A percentile compares a stretch with the other conserved stretches of the same genome.
These are phyloP conservation scores for Andrena dorsata DNA, from an alignment of 2,888 invertebrate species.

Conservation along the genomic window DNA sequence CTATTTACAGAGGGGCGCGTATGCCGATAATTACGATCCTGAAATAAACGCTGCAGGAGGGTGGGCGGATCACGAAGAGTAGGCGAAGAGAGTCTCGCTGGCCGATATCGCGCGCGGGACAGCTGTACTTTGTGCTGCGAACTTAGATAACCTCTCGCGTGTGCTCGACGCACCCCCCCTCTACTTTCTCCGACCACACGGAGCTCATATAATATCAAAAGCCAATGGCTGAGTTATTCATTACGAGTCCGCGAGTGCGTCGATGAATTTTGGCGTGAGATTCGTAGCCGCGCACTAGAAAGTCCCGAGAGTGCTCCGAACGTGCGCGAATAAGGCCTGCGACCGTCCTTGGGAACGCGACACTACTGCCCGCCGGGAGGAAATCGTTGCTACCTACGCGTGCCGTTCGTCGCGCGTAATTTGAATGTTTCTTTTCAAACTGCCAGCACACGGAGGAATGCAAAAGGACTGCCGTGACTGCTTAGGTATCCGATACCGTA, in stretches of 20 bases:
- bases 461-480: conserved; percentile 92
- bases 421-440: conserved; percentile 74
- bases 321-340: not conserved
- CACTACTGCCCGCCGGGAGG: not conserved
- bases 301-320: conserved; percentile 8
- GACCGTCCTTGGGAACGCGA: not conserved
- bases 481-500: conserved; percentile 95
- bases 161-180: conserved; percentile 47
- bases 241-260: conserved; percentile 39
- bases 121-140: conserved; percentile 83
- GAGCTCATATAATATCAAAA: conserved; percentile 71
- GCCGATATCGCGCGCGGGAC: conserved; percentile 76
- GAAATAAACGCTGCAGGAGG: conserved; percentile 35
- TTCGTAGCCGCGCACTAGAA: not conserved
- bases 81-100: conserved; percentile 35
- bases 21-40: conserved; percentile 44
- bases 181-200: conserved; percentile 47
- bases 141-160: conserved; percentile 81
- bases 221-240: conserved; percentile 41
- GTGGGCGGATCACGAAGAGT: conserved; percentile 12
- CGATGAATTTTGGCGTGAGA: not conserved
- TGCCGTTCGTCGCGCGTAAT: conserved; percentile 57
- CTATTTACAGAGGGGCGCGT: conserved; percentile 3
- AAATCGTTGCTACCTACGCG: conserved; percentile 15
- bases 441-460: conserved; percentile 85